Base-by-base conservation (phyloP, 2,888 invertebrate species). In the Nasonia oneida region DNA sequence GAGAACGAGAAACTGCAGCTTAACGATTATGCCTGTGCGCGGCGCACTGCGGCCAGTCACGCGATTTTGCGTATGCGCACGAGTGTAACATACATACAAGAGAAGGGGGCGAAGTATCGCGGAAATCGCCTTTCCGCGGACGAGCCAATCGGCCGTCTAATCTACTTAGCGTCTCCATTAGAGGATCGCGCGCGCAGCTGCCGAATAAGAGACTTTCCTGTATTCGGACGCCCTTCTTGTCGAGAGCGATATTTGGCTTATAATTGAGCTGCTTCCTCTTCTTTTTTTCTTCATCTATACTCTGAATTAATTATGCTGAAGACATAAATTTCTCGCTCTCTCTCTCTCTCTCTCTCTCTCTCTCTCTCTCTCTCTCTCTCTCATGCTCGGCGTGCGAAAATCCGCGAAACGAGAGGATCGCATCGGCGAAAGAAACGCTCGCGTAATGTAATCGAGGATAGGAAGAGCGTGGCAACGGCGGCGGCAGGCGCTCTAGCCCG, bases 91-190 rank as follows among this genome's bases (percentile, higher is more conserved):
- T 6, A 29, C 15, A 29, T 6, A 37, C 61, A 77, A 42, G 14
- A 3, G 8, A 3, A 50, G 18, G 10, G 37, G n/a, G 47, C 67
- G 71, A 80, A 80, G 71, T 80, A 78, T 64, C 75, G 47, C 67
- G 81, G 74, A 82, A 82, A 74, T 82, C 61, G 61, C 37, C 73
- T 70, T 50, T 70, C 3, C 50, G 71, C 42, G 76, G 14, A 50
- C 12, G 37, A 57, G 76, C 47, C 80, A 84, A 84, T 84, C 80
- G 79, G 29, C 86, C 86, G 86, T 88, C 90, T 89, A 90, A 90
- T 90, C 89, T 89, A 88, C 89, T 90, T 89, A 89, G 88, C 89
- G 88, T 89, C 90, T 89, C 89, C 88, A 89, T 89, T 89, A 87
- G 86, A 84, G 79, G 84, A 86, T 88, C 88, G 86, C 70, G 85